Base-by-base conservation (phyloP, 2,113 vertebrate species). In the Balaeniceps rex region DNA sequence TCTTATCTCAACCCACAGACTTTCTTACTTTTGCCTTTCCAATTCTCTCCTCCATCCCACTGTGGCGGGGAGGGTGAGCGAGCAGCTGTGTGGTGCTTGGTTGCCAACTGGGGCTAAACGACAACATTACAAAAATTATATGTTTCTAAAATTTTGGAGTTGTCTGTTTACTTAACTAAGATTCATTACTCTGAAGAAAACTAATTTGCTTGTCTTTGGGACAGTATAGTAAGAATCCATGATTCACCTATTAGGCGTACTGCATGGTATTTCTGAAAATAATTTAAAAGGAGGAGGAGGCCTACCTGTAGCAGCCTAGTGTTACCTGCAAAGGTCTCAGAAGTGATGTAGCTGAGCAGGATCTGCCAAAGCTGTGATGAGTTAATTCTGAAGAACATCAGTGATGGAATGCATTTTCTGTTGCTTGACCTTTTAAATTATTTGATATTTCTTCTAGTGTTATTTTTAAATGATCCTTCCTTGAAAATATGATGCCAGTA, bases 311-410 rank as follows among this genome's bases (percentile, higher is more conserved):
- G 68, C 84, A 95, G 42, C 49, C 64, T 87, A 5, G 42, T 87
- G 55, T 34, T 55, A 70, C 51, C 80, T 66, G 57, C 21, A 77
- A 68, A 92, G 83, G 42, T 89, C 88, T 93, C 36, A 83, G 40
- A 90, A 91, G 54, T 80, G 78, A 78, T 80, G n/a, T 12, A 71
- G 42, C 47, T 85, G 70, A 93, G 61, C 51, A 75, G 74, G 34
- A 90, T 91, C 78, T 76, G 75, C 97, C 90, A 82, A 92, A 95
- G 36, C 60, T 95, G 29, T 90, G 92, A 97, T 79, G 89, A 94
- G 49, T 91, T 95, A 84, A 83, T 77, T 90, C 54, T 60, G 87
- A 96, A 51, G 54, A 96, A 69, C 44, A 66, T 66, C 65, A 94
- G 65, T 81, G 64, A 85, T 80, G 38, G 87, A 52, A 74, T 74